Evolutionary conservation across 2,888 invertebrate genomes (phyloP).

Genomic region (Itoplectis maculator): DNA sequence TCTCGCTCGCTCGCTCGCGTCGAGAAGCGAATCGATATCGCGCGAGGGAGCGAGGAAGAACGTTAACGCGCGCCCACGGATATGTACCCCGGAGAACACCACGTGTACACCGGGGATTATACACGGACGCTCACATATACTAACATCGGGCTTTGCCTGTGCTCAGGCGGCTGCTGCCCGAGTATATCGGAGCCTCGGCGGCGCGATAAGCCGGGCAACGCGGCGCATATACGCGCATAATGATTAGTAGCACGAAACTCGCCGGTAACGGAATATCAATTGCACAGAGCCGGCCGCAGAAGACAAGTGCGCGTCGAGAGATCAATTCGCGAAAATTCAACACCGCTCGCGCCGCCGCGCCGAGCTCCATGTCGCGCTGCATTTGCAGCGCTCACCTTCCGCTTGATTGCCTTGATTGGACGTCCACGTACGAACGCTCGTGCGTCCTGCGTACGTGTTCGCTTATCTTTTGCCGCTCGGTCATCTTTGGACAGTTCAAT

Average conservation of each 20-base stretch:
- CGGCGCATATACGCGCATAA: conserved; percentile 59
- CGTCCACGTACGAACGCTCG: neutral
- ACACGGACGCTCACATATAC: neutral
- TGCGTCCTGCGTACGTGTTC: too few relatives aligned
- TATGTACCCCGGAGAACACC: conserved; percentile 25
- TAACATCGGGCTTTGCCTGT: neutral
- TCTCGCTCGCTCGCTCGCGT: conserved; percentile 38
- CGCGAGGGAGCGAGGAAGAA: conserved; percentile 34
- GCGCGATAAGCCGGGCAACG: conserved; percentile 58
- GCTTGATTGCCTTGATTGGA: conserved; percentile 11
- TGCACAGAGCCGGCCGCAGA: conserved; percentile 34
- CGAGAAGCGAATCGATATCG: conserved; percentile 65
- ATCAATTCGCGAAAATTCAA: conserved; percentile 45
- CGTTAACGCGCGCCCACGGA: conserved; percentile 49
- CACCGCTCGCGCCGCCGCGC: neutral
- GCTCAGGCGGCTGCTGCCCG: neutral
- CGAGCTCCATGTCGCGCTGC: too few relatives aligned
- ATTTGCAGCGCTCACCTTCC: neutral
- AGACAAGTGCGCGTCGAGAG: conserved; percentile 39
- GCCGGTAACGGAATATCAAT: conserved; percentile 64
- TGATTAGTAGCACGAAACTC: conserved; percentile 63
- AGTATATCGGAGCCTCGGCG: conserved; percentile 13
- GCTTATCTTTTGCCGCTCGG: neutral
- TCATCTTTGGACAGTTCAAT: neutral
- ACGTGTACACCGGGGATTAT: conserved; percentile 34